Percentiles rank a stretch among this genome's conserved stretches.
phyloP scores from a whole-genome alignment of 2,888 invertebrate species.

The Carabus problematicus region DNA sequence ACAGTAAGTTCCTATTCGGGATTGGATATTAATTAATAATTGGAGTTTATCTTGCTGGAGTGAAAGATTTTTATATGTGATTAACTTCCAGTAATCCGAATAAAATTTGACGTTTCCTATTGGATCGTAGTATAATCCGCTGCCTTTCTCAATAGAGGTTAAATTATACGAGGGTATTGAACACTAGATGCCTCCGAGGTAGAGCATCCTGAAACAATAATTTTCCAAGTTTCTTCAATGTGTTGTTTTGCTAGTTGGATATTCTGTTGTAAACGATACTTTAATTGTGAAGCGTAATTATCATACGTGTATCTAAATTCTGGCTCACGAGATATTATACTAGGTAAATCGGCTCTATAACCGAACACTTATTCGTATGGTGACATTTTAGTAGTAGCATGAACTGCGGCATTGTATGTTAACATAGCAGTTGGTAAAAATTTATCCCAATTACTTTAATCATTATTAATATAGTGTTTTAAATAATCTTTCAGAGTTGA shows the following conservation, averaged over 20 bases:
- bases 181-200: too few species aligned
- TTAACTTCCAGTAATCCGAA: conserved; percentile 5
- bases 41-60: background rate
- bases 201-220: too few species aligned
- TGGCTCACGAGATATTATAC: conserved; percentile 8
- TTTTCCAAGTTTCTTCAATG: too few species aligned
- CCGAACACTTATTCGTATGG: conserved; percentile 47
- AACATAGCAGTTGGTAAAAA: conserved; percentile 48
- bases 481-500: conserved; percentile 48
- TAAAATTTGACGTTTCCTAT: conserved; percentile 5
- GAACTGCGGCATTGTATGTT: conserved; percentile 48
- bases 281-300: too few species aligned
- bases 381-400: conserved; percentile 49
- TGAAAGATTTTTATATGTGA: background rate
- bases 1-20: background rate
- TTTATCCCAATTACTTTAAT: conserved; percentile 49
- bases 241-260: too few species aligned
- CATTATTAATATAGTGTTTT: conserved; percentile 47
- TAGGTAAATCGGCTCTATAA: conserved; percentile 3
- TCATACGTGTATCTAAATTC: conserved; percentile 6
- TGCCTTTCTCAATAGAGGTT: background rate
- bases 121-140: background rate
- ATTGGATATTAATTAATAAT: background rate
- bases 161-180: too few species aligned
- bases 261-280: too few species aligned